Evolutionary conservation across 2,113 vertebrate genomes (phyloP).

Genomic region (Oncorhynchus mykiss): DNA sequence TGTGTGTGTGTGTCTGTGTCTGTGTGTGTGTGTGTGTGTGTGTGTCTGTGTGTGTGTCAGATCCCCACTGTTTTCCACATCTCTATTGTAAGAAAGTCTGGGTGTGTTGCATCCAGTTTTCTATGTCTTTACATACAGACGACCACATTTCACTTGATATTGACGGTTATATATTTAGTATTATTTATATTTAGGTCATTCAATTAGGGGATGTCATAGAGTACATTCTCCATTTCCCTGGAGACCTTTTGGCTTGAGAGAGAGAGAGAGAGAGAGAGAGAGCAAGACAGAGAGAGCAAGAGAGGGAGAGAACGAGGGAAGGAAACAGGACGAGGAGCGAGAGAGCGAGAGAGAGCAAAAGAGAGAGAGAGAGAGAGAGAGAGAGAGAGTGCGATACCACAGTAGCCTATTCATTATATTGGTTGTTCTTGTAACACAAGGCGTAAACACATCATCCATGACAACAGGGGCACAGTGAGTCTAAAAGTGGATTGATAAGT

Average conservation of each 20-base stretch:
- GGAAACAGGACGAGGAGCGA: too few relatives aligned
- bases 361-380: too few relatives aligned
- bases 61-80: background rate
- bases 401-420: conserved; percentile 20
- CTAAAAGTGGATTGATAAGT: conserved; percentile 52
- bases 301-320: too few relatives aligned
- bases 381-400: background rate
- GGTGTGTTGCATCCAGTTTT: background rate
- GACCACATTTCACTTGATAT: background rate
- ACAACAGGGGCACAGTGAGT: conserved; percentile 49
- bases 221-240: conserved; percentile 38
- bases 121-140: conserved; percentile 4
- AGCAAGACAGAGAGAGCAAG: too few relatives aligned
- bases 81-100: background rate
- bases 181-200: background rate
- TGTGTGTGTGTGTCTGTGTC: background rate
- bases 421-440: background rate
- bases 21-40: background rate
- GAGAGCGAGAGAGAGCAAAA: too few relatives aligned
- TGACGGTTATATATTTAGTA: background rate
- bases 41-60: background rate
- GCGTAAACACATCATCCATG: conserved; percentile 46
- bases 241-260: conserved; percentile 20
- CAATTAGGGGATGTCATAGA: conserved; percentile 40
- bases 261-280: conserved; percentile 2